Conservation (phyloP, 2,888 invertebrate species). For the Cyclophora albipunctata region DNA sequence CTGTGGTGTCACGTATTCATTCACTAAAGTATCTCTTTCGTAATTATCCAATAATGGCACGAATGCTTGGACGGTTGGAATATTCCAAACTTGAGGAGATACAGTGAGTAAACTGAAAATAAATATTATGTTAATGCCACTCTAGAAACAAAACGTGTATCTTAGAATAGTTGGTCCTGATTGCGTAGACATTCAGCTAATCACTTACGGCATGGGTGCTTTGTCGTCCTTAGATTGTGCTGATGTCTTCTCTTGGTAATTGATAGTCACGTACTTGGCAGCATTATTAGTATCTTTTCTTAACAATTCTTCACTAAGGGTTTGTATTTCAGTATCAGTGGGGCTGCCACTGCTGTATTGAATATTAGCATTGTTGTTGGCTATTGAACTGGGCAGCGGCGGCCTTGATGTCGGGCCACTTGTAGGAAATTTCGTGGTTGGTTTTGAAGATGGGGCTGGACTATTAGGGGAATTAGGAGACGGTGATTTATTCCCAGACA, state of each 20-base stretch:
- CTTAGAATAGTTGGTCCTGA: no score
- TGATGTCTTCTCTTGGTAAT: conserved; percentile 84
- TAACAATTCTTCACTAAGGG: conserved; percentile 82
- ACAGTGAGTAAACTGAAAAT: conserved; percentile 79
- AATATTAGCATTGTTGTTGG: conserved; percentile 45
- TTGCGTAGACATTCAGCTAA: no score
- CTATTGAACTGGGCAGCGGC: conserved; percentile 61
- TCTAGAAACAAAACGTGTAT: conserved; percentile 4
- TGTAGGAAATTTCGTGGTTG: conserved; percentile 22
- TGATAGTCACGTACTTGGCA: conserved; percentile 79
- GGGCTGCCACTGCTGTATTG: conserved; percentile 34
- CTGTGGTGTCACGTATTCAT: conserved; percentile 84
- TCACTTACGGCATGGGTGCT: conserved; percentile 83
- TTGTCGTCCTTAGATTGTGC: conserved; percentile 81
- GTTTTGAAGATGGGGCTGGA: conserved; percentile 26
- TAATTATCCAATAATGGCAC: conserved; percentile 89
- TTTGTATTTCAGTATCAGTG: conserved; percentile 78
- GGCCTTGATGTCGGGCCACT: conserved; percentile 27
- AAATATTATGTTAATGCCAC: no score
- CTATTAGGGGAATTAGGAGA: conserved; percentile 34
- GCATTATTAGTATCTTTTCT: conserved; percentile 85
- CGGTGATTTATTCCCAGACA: conserved; percentile 36
- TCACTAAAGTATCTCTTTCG: conserved; percentile 81
- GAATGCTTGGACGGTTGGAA: conserved; percentile 84
- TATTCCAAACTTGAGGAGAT: conserved; percentile 77